A percentile compares a stretch with the other conserved stretches of the same genome.
phyloP scores from a whole-genome alignment of 2,888 invertebrate species.

The Noctua janthina region DNA sequence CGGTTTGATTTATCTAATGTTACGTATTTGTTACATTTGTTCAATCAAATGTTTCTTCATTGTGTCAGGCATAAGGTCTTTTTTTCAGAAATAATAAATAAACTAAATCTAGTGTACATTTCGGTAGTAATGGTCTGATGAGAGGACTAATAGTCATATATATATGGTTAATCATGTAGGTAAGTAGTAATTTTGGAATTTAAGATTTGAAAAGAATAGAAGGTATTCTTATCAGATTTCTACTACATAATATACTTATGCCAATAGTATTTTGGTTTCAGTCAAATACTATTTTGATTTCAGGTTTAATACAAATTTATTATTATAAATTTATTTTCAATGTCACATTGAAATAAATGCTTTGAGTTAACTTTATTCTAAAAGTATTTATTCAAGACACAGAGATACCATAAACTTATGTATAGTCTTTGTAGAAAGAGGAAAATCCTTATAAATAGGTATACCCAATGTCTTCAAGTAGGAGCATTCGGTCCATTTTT shows the following conservation, averaged over 20 bases:
- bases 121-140: background rate
- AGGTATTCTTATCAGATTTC: background rate
- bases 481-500: background rate
- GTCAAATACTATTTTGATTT: constrained; percentile 9
- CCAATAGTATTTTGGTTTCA: background rate
- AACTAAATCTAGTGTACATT: background rate
- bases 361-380: background rate
- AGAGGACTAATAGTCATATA: background rate
- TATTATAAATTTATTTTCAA: too few relatives aligned
- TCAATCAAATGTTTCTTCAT: background rate
- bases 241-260: too few relatives aligned
- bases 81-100: background rate
- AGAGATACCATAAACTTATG: background rate
- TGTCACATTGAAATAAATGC: background rate
- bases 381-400: too few relatives aligned
- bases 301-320: background rate
- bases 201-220: too few relatives aligned
- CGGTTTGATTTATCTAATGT: constrained; percentile 24
- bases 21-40: background rate
- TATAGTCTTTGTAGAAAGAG: background rate
- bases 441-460: background rate
- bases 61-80: background rate
- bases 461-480: background rate
- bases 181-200: background rate
- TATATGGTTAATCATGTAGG: background rate